phyloP scores from a whole-genome alignment of 1,140 invertebrate species.

The Microplitis mediator region DNA sequence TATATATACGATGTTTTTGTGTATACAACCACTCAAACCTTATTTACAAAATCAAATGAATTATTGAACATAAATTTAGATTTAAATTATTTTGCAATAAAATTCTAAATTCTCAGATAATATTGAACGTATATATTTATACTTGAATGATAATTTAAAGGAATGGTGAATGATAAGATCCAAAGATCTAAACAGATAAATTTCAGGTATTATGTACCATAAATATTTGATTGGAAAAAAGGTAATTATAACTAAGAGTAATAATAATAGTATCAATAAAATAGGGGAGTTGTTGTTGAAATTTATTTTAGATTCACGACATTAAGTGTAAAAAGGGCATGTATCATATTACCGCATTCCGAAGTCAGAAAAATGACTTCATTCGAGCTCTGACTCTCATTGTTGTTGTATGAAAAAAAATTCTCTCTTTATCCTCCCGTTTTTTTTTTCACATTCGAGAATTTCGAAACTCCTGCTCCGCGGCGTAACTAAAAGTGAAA shows the following conservation, averaged over 20 bases:
- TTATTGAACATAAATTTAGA: not conserved
- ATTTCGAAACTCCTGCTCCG: too few relatives aligned
- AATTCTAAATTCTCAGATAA: too few relatives aligned
- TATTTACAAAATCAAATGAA: constrained; percentile 20
- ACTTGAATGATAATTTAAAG: too few relatives aligned
- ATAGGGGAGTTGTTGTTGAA: constrained; percentile 50
- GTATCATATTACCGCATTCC: too few relatives aligned
- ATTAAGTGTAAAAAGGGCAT: constrained; percentile 4
- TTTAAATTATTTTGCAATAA: not conserved
- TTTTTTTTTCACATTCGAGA: too few relatives aligned
- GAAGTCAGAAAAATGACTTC: too few relatives aligned
- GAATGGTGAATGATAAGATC: too few relatives aligned
- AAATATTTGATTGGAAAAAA: not conserved
- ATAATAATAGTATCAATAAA: not conserved
- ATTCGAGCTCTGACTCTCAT: too few relatives aligned
- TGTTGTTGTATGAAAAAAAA: too few relatives aligned
- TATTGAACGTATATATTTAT: too few relatives aligned
- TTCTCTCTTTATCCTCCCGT: too few relatives aligned
- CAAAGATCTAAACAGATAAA: not conserved
- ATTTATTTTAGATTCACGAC: constrained; percentile 44
- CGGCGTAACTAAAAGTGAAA: too few relatives aligned
- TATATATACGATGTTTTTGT: constrained; percentile 13
- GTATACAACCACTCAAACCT: not conserved
- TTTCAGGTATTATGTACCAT: not conserved
- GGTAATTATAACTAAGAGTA: not conserved